Percentiles rank a stretch among this genome's conserved stretches.
Conservation (phyloP, 2,888 invertebrate species). For the Xiphydria camelus region DNA sequence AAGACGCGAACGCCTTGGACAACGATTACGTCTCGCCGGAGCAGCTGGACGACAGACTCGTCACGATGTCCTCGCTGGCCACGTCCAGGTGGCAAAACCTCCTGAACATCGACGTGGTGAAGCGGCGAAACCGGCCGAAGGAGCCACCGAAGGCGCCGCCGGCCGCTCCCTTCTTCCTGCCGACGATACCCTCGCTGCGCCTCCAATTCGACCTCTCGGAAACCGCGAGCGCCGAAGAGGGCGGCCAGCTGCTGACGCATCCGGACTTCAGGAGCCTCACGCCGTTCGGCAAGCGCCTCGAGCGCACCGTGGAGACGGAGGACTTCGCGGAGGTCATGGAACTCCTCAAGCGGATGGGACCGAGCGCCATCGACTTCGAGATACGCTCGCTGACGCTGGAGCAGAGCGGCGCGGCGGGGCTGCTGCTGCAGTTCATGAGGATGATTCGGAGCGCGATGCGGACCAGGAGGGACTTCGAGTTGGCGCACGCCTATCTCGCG, state of each 20-base stretch:
- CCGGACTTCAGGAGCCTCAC: slow-evolving; percentile 69
- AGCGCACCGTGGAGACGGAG: slow-evolving; percentile 58
- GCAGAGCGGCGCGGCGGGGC: slow-evolving; percentile 69
- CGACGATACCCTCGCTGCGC: slow-evolving; percentile 83
- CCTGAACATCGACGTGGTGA: slow-evolving; percentile 82
- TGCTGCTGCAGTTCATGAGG: slow-evolving; percentile 79
- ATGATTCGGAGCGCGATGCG: slow-evolving; percentile 73
- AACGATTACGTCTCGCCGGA: slow-evolving; percentile 71
- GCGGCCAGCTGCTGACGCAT: slow-evolving; percentile 62
- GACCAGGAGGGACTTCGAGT: slow-evolving; percentile 82
- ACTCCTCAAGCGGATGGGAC: slow-evolving; percentile 72
- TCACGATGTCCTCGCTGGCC: slow-evolving; percentile 84
- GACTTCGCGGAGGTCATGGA: slow-evolving; percentile 66
- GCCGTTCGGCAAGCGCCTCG: slow-evolving; percentile 69
- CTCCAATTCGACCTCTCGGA: slow-evolving; percentile 76
- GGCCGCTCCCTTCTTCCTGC: slow-evolving; percentile 94
- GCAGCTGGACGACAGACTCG: slow-evolving; percentile 74
- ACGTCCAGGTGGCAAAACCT: slow-evolving; percentile 92
- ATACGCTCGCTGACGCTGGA: slow-evolving; percentile 78
- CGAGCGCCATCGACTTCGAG: slow-evolving; percentile 86
- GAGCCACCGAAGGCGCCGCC: slow-evolving; percentile 80
- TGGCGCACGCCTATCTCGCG: slow-evolving; percentile 86
- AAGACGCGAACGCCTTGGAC: slow-evolving; percentile 70
- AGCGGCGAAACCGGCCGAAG: slow-evolving; percentile 87
- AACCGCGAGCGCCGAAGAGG: slow-evolving; percentile 52